A percentile compares a stretch with the other conserved stretches of the same genome.
Evolutionary conservation across 2,113 vertebrate genomes (phyloP).

Genomic region (Ptilonorhynchus violaceus): DNA sequence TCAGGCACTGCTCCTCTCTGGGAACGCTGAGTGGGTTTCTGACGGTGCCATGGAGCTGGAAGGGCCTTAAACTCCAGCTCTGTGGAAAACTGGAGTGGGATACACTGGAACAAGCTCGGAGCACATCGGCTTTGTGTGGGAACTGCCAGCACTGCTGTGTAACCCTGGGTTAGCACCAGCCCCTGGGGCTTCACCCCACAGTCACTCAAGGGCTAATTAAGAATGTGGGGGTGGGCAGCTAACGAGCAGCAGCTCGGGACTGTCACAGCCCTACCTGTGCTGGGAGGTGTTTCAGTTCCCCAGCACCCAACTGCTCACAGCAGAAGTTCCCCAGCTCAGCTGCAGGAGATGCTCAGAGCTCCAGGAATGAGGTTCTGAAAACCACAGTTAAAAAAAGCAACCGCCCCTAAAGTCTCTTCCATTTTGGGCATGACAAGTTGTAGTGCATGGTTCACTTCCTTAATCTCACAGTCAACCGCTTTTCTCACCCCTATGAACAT

Average conservation of each 20-base stretch:
- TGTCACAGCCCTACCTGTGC: background rate
- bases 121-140: background rate
- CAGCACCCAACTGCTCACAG: background rate
- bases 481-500: background rate
- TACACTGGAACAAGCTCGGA: background rate
- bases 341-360: background rate
- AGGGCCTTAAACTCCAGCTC: background rate
- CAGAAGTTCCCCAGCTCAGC: background rate
- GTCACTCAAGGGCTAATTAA: background rate
- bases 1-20: background rate
- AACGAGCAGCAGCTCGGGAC: background rate
- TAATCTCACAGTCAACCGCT: background rate
- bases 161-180: background rate
- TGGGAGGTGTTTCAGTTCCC: background rate
- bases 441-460: background rate
- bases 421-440: background rate
- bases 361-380: background rate
- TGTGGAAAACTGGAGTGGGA: background rate
- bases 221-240: background rate
- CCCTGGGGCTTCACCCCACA: background rate
- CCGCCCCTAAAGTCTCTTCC: background rate
- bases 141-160: background rate
- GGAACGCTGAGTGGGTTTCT: background rate
- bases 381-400: background rate
- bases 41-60: background rate